Base-by-base conservation (phyloP, 1,140 invertebrate genomes). In the Drosophila carrolli region DNA sequence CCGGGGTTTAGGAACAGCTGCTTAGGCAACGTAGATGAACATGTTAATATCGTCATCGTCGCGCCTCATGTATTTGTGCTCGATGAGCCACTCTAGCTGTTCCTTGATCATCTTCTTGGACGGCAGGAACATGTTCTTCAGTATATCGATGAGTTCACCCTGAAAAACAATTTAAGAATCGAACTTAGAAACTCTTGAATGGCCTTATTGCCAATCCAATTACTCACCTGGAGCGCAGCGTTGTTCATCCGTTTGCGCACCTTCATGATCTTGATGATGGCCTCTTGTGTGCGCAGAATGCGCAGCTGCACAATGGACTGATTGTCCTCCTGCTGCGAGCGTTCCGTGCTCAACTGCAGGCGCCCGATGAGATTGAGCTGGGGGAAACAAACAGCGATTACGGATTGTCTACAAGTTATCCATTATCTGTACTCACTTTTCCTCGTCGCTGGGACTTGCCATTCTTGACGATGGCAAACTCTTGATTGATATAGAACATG, bases 41-140 rank as follows among this genome's bases (percentile, higher is more conserved):
- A 97, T 97, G 93, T 99, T 99, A 89, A 99, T 99, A 93, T 99
- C 98, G 77, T 98, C 97, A 83, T 99, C 98, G 93, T 99, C 98
- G 74, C 99, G 94, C 65, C 95, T 94, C 96, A 99, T 99, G 92
- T 99, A 99, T 93, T 99, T 99, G 91, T 99, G 97, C 93, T 99
- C 98, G 78, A 99, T 99, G 9, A 99, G 94, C 98, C 98, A 99
- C 93, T 99, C 98, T 37, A 99, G 96, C 94, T 99, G 98, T 94
- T 99, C 98, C 93, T 99, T 99, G 76, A 99, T 99, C 96, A 99
- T 97, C 93, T 99, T 99, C 93, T 99, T 99, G 68, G 98, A 98
- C 35, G 99, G 99, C 79, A 99, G 93, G 94, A 99, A 99, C 98
- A 99, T 99, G 92, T 99, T 99, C 93, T 99, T 99, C 54, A 99